phyloP scores from a whole-genome alignment of 2,797 vertebrate species.

The Rhodeus uyekii region DNA sequence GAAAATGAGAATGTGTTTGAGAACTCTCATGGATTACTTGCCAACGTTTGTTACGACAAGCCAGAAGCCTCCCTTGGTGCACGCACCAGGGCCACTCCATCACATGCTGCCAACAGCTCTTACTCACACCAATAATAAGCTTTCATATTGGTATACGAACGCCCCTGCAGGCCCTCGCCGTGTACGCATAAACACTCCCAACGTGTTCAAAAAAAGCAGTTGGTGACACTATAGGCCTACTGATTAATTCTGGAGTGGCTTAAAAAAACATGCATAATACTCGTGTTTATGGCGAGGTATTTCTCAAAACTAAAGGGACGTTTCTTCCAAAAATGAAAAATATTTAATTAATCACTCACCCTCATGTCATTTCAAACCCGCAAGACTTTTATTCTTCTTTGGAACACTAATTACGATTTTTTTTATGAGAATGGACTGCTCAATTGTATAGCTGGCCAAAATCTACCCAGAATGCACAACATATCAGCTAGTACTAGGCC shows the following conservation, averaged over 20 bases:
- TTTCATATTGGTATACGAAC: conserved; percentile 27
- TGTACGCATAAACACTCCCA: conserved; percentile 6
- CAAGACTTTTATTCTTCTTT: too few relatives aligned
- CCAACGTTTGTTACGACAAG: conserved; percentile 28
- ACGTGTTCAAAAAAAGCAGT: too few relatives aligned
- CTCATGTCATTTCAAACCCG: too few relatives aligned
- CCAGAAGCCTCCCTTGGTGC: conserved; percentile 15
- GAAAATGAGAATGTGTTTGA: conserved; percentile 40
- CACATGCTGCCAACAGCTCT: conserved; percentile 33
- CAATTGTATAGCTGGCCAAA: neutral
- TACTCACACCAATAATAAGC: conserved; percentile 39
- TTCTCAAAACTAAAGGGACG: too few relatives aligned
- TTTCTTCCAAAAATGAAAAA: too few relatives aligned
- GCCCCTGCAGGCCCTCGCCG: neutral
- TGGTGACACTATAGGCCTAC: neutral
- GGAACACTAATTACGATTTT: too few relatives aligned
- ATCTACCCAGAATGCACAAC: neutral
- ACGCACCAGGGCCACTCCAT: conserved; percentile 31
- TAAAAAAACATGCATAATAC: neutral
- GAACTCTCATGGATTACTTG: conserved; percentile 41
- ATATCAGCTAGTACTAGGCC: neutral
- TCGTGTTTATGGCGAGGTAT: neutral
- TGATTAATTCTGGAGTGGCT: conserved; percentile 26
- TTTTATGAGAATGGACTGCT: too few relatives aligned
- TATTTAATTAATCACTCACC: too few relatives aligned